Evolutionary conservation across 1,140 invertebrate genomes (phyloP).

Genomic region (Vanessa atalanta): DNA sequence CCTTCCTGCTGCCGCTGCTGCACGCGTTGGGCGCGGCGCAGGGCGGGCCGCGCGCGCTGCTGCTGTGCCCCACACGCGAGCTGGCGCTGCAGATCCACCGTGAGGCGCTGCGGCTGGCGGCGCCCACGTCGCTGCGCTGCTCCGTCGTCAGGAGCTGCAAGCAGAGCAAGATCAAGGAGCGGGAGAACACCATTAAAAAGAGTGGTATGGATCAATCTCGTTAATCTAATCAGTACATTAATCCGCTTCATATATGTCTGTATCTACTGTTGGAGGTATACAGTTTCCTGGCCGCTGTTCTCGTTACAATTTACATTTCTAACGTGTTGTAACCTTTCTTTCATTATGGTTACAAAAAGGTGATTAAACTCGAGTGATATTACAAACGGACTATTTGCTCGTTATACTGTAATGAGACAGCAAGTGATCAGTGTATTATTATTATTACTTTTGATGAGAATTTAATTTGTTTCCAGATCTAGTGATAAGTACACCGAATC

Average conservation of each 20-base stretch:
- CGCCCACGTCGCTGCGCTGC: slow-evolving; percentile 85
- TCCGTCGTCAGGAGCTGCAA: slow-evolving; percentile 74
- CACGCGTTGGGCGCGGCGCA: slow-evolving; percentile 83
- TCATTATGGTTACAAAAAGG: too few species aligned
- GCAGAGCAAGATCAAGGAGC: slow-evolving; percentile 76
- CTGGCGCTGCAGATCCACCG: slow-evolving; percentile 94
- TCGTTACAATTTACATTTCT: too few species aligned
- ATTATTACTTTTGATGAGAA: neutral
- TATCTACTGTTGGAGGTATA: too few species aligned
- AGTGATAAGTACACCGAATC: slow-evolving; percentile 97
- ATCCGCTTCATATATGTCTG: too few species aligned
- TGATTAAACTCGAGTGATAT: too few species aligned
- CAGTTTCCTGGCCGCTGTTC: too few species aligned
- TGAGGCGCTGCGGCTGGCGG: slow-evolving; percentile 89
- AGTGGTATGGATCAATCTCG: slow-evolving; percentile 56
- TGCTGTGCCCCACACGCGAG: slow-evolving; percentile 96
- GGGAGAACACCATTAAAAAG: slow-evolving; percentile 67
- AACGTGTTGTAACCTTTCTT: too few species aligned
- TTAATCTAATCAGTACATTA: too few species aligned
- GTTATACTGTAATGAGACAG: too few species aligned
- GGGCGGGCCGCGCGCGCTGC: slow-evolving; percentile 90
- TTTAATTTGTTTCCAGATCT: slow-evolving; percentile 87
- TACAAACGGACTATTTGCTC: too few species aligned
- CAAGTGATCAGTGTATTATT: neutral
- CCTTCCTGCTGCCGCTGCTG: slow-evolving; percentile 92